Evolutionary conservation across 2,797 vertebrate genomes (phyloP), one percentile per base, ranked within the genome.

Genomic region (Takifugu rubripes): DNA sequence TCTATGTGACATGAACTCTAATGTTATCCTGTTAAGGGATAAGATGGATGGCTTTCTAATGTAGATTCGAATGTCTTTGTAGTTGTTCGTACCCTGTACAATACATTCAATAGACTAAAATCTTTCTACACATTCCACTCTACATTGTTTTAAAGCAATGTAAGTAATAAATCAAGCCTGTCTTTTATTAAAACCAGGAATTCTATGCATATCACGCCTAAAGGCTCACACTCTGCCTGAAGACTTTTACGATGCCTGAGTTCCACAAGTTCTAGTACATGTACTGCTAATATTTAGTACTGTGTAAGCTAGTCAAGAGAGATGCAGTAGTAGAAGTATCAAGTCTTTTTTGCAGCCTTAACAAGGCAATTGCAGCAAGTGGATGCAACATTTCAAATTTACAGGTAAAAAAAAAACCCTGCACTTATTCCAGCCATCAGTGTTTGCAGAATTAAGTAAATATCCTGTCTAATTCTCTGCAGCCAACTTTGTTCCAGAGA

Each of bases 321-420:
- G 72, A 78, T 43, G 43, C 52, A 21, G 21, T 21, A 21, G 21
- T 21, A 21, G 21, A 54, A 68, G 54, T 57, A 49, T 48, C 29
- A 58, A 61, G 54, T 76, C 63, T 63, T 68, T 73, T 50, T 61
- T 31, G 71, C 68, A 74, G 61, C 66, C 72, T 75, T 45, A 64
- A 57, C 61, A 71, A 81, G 79, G 82, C 79, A 72, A 77, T 49
- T 42, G 64, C 65, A 83, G 75, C 69, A 71, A 64, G 74, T 46
- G 67, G 53, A 77, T 52, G 71, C 66, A 62, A 55, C 27, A 66
- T 52, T 58, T 5, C 9, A 51, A 64, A 54, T 54, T 17, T 56
- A 68, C 65, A 70, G 66, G 59, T 56, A 46, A 46, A 21, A 46
- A 6, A 45, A 17, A 56, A 29, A 72, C 49, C 25, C 27, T 45